Percentiles rank a stretch among this genome's conserved stretches.
Conservation (phyloP, 2,888 invertebrate species). For the Chrysodeixis includens region DNA sequence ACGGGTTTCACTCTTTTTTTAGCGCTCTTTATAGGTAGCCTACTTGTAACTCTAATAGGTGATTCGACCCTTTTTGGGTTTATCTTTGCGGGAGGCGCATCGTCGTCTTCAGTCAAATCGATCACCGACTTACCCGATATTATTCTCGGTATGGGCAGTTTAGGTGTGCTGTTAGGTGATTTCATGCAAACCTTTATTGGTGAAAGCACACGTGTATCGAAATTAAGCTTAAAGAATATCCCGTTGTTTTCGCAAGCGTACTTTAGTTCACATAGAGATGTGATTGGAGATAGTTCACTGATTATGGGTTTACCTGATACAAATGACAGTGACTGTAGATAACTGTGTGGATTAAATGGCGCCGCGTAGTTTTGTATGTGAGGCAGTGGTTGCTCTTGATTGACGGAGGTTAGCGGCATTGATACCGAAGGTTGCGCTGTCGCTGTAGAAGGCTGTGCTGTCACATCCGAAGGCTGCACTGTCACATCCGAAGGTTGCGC, state of each 20-base stretch:
- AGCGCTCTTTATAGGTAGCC: neutral
- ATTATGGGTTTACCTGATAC: neutral
- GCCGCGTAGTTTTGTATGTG: neutral
- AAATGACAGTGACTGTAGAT: too few relatives aligned
- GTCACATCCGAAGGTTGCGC: too few relatives aligned
- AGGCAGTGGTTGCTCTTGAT: too few relatives aligned
- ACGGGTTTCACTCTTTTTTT: neutral
- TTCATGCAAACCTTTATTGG: conserved; percentile 78
- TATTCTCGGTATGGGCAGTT: conserved; percentile 19
- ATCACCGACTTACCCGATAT: conserved; percentile 59
- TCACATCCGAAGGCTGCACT: too few relatives aligned
- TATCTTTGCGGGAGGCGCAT: neutral
- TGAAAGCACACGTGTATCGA: conserved; percentile 69
- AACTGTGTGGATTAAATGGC: neutral
- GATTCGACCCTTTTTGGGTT: neutral
- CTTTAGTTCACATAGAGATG: conserved; percentile 74
- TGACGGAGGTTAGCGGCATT: too few relatives aligned
- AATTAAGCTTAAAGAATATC: conserved; percentile 77
- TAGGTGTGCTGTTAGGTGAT: conserved; percentile 32
- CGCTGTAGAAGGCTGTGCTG: too few relatives aligned
- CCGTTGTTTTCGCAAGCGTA: conserved; percentile 71
- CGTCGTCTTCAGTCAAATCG: conserved; percentile 77
- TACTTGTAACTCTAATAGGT: neutral
- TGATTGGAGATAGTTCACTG: conserved; percentile 58
- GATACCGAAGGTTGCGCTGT: too few relatives aligned